Conservation (phyloP, 2,797 vertebrate genomes). For the Clamator glandarius region DNA sequence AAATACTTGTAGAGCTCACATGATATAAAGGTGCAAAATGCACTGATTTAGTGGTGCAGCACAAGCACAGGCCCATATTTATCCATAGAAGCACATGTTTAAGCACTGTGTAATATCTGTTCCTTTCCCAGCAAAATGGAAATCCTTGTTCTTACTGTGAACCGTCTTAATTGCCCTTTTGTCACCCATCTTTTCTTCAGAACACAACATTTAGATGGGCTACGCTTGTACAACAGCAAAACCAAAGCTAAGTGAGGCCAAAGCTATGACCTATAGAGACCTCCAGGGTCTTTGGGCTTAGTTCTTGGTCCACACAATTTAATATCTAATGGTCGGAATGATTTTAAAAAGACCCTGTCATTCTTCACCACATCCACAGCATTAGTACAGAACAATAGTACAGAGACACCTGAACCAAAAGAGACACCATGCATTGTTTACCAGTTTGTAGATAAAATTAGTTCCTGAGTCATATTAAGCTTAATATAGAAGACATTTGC, state of each 20-base stretch:
- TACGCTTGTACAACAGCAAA: neutral
- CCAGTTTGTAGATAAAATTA: neutral
- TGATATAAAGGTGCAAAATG: neutral
- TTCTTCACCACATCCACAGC: neutral
- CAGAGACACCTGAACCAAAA: neutral
- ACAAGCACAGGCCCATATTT: neutral
- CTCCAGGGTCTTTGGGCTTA: neutral
- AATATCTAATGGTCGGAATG: neutral
- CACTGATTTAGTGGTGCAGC: neutral
- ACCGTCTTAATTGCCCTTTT: accelerated
- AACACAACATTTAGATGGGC: neutral
- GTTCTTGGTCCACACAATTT: neutral
- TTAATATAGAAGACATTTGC: neutral
- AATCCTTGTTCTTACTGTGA: neutral
- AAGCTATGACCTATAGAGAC: neutral
- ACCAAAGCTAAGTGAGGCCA: neutral
- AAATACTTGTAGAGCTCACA: neutral
- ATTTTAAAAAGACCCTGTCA: neutral
- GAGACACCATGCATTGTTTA: neutral
- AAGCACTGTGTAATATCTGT: neutral
- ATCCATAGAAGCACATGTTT: neutral
- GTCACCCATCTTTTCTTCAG: neutral
- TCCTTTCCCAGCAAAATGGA: neutral
- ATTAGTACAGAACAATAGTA: neutral
- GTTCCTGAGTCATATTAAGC: neutral